A percentile compares a stretch with the other conserved stretches of the same genome.
Evolutionary conservation across 2,888 invertebrate genomes (phyloP).

Genomic region (Coleophora flavipennella): DNA sequence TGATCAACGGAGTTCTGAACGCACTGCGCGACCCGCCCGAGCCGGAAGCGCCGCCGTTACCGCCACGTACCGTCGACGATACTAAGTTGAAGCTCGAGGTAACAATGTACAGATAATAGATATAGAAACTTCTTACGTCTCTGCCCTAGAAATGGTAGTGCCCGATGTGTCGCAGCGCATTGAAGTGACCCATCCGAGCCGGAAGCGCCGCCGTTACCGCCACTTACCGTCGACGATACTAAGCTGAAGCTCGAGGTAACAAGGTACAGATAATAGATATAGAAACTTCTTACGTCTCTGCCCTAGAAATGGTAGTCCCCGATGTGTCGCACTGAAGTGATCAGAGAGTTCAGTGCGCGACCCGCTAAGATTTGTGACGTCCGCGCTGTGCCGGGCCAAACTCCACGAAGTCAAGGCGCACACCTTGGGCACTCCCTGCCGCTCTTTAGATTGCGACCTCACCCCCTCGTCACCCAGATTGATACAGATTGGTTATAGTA

Average conservation of each 20-base stretch:
- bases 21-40: slow-evolving; percentile 71
- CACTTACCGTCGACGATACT: slow-evolving; percentile 36
- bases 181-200: slow-evolving; percentile 65
- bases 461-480: no score
- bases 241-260: slow-evolving; percentile 50
- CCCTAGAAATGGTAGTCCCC: slow-evolving; percentile 51
- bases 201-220: slow-evolving; percentile 23
- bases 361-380: no score
- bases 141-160: no score
- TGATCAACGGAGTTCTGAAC: slow-evolving; percentile 70
- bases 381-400: no score
- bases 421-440: no score
- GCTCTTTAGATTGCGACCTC: no score
- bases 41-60: slow-evolving; percentile 22
- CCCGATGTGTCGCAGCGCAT: slow-evolving; percentile 57
- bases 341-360: slow-evolving; percentile 70
- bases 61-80: slow-evolving; percentile 35
- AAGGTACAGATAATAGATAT: neutral
- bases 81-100: slow-evolving; percentile 52
- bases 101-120: slow-evolving; percentile 2
- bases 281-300: neutral
- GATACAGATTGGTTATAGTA: no score
- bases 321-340: slow-evolving; percentile 59
- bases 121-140: neutral
- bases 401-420: no score